Percentiles rank a stretch among this genome's conserved stretches.
phyloP scores from a whole-genome alignment of 2,113 vertebrate species.

The Seriola rivoliana region DNA sequence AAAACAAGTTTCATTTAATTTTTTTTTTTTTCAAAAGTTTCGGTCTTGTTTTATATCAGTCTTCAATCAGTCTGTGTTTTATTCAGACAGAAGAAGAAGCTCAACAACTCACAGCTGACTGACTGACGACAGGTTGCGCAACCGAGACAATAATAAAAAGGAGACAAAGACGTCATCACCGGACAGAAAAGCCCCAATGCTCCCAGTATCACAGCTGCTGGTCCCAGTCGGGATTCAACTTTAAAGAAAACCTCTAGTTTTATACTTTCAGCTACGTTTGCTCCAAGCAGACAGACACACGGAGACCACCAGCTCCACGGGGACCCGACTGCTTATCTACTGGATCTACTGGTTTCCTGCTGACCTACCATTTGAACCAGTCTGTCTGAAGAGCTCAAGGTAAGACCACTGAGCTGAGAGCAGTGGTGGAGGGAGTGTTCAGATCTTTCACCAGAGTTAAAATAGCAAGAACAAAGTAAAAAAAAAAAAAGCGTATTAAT shows the following conservation, averaged over 20 bases:
- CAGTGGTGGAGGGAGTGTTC: background rate
- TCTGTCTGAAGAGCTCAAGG: conserved; percentile 6
- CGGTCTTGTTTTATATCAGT: fast-evolving
- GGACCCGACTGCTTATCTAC: background rate
- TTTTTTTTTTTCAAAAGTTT: background rate
- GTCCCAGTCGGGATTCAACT: background rate
- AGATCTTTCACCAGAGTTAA: background rate
- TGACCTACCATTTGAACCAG: conserved; percentile 11
- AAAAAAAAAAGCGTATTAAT: too few species aligned
- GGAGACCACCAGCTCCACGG: background rate
- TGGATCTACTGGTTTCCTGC: conserved; percentile 38
- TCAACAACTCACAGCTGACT: conserved; percentile 28
- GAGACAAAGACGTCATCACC: conserved; percentile 53
- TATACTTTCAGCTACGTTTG: background rate
- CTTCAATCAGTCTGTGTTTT: background rate
- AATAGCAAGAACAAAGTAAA: too few species aligned
- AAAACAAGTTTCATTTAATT: background rate
- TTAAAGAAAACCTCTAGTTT: background rate
- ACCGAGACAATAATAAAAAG: conserved; percentile 36
- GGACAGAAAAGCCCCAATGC: conserved; percentile 4
- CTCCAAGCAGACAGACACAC: background rate
- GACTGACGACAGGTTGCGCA: conserved; percentile 71
- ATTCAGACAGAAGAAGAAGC: conserved; percentile 6
- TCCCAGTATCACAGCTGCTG: conserved; percentile 37
- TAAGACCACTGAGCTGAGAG: conserved; percentile 37